Evolutionary conservation across 2,113 vertebrate genomes (phyloP), one percentile per base, ranked within the genome.

Genomic region (Lophotis ruficrista): DNA sequence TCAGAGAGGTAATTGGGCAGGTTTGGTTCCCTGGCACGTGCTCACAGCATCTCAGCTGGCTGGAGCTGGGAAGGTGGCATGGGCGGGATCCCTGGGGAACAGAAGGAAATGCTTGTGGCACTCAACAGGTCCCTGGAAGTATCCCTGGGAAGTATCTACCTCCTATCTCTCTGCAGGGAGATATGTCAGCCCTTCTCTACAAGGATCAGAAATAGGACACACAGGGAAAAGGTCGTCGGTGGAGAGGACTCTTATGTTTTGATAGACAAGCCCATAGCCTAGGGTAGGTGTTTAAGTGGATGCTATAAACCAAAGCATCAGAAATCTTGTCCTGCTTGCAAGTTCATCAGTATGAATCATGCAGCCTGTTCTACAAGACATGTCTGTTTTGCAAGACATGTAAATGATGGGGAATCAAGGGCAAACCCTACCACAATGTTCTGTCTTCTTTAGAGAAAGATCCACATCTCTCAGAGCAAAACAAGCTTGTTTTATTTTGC

Each of bases 341-440:
- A 28, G 78, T 82, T 94, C 61, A 69, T 93, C 84, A 69, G n/a
- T 65, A 75, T 95, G 93, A 95, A 88, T 96, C 84, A 95, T 21
- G 73, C 57, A 96, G 84, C 78, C 70, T 89, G 87, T 87, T 93
- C 56, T 93, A 89, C 73, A 87, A 91, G 87, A 60, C 51, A 8
- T 38, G 65, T 81, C 60, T 92, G 66, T 94, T 96, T 87, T 87
- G 81, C 41, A 91, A 79, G 69, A 53, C 41, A 25, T 58, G 35
- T 91, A 75, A 91, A 80, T 83, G 50, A 43, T 30, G 37, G 58
- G 50, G 30, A 81, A 1, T 75, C 64, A 60, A 89, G 43, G 68
- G 60, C 77, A 92, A 89, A 78, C 48, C 56, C 72, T 89, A 81
- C 72, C 30, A 14, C 47, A 64, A 9, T 58, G 65, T 23, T 61